These are phyloP conservation scores for Pardalotus punctatus DNA, from an alignment of 2,113 vertebrate genomes.

Conservation along the genomic window DNA sequence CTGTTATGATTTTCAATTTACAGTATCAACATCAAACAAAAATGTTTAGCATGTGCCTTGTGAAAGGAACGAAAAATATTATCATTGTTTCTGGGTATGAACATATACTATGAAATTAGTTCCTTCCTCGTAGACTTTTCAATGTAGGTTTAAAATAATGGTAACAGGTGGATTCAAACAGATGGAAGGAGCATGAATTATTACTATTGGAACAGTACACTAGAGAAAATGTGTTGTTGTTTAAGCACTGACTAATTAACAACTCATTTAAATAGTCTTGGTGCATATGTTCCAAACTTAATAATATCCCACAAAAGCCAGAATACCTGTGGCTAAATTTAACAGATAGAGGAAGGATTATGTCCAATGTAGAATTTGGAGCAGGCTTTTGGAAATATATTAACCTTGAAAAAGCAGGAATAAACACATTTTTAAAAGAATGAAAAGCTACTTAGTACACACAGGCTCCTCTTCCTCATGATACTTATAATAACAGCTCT, in stretches of 20 bases:
- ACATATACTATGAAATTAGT: not conserved
- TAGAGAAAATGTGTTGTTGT: constrained; percentile 33
- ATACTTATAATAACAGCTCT: not conserved
- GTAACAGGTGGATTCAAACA: constrained; percentile 37
- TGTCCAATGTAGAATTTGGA: not conserved
- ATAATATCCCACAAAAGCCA: not conserved
- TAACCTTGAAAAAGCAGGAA: not conserved
- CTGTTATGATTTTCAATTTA: not conserved
- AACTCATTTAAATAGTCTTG: constrained; percentile 34
- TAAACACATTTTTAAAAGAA: not conserved
- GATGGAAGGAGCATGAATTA: constrained; percentile 22
- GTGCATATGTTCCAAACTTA: constrained; percentile 18
- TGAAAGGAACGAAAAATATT: not conserved
- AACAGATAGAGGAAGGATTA: not conserved
- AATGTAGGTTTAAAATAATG: not conserved
- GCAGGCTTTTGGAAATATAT: not conserved
- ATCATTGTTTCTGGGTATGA: not conserved
- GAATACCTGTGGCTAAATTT: not conserved
- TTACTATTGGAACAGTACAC: constrained; percentile 21
- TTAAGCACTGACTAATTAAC: constrained; percentile 48
- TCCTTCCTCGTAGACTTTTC: not conserved
- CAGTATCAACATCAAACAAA: not conserved
- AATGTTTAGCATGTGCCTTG: not conserved
- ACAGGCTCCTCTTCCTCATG: not conserved
- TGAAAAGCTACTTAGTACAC: not conserved